phyloP scores from a whole-genome alignment of 2,888 invertebrate genomes.

The Euplagia quadripunctaria region DNA sequence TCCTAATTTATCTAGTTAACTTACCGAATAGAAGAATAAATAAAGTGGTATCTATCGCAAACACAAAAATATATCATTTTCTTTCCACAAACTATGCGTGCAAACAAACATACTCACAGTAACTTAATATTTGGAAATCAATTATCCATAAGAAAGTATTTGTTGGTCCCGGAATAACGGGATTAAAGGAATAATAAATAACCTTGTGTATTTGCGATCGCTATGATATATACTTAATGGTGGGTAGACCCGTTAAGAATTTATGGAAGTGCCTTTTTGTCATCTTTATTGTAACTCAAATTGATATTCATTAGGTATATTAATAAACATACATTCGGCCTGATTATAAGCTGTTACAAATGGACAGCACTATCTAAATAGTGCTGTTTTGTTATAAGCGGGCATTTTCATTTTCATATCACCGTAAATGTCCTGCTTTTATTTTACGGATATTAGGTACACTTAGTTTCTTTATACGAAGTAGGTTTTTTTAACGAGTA shows the following conservation, averaged over 20 bases:
- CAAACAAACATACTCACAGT: constrained; percentile 67
- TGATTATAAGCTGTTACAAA: background rate
- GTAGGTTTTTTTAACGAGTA: background rate
- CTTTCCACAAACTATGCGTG: constrained; percentile 57
- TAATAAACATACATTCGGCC: background rate
- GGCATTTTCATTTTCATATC: background rate
- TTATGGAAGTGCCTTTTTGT: background rate
- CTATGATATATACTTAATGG: constrained; percentile 36
- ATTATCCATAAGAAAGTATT: constrained; percentile 78
- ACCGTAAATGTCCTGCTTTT: too few relatives aligned
- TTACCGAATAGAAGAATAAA: constrained; percentile 51
- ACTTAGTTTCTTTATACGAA: background rate
- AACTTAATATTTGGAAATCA: constrained; percentile 84
- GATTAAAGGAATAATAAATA: constrained; percentile 73
- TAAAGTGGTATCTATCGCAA: constrained; percentile 52
- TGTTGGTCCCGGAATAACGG: constrained; percentile 68
- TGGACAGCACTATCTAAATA: background rate
- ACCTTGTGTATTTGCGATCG: constrained; percentile 51
- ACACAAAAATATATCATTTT: constrained; percentile 68
- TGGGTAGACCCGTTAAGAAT: background rate
- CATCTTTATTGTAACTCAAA: background rate
- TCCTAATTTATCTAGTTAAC: constrained; percentile 45
- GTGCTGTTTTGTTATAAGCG: background rate
- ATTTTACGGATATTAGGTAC: background rate
- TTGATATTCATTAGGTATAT: background rate